phyloP scores from a whole-genome alignment of 2,113 vertebrate genomes.

The Psilopogon haemacephalus region DNA sequence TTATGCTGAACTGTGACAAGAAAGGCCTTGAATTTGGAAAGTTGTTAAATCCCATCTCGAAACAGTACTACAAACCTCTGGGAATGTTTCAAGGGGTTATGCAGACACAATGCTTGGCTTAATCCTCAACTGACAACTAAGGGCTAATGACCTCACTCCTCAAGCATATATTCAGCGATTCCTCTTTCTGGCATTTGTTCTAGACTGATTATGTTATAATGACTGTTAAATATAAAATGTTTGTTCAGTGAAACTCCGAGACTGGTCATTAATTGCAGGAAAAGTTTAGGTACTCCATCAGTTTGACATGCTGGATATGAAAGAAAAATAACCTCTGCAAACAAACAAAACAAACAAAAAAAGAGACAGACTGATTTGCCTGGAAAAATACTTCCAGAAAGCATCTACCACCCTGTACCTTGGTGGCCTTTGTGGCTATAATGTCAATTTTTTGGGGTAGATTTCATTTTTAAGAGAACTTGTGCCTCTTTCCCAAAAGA shows the following conservation, averaged over 20 bases:
- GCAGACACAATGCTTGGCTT: neutral
- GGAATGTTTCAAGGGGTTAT: neutral
- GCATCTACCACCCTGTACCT: too few species aligned
- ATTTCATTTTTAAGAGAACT: neutral
- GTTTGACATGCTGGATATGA: neutral
- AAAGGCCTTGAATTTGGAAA: neutral
- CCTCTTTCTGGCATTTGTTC: neutral
- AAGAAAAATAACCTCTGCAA: neutral
- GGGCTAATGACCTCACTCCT: fast-evolving
- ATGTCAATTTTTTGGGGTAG: too few species aligned
- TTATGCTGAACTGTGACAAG: neutral
- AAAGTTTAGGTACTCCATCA: neutral
- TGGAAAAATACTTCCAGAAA: neutral
- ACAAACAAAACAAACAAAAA: neutral
- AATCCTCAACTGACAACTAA: neutral
- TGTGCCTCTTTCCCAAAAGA: neutral
- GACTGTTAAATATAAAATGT: neutral
- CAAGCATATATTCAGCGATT: neutral
- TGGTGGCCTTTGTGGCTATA: neutral
- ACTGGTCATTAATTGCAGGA: neutral
- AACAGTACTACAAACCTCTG: neutral
- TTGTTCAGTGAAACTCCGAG: neutral
- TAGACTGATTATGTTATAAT: neutral
- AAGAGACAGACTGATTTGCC: neutral
- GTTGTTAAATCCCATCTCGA: neutral